A percentile compares a stretch with the other conserved stretches of the same genome.
phyloP scores from a whole-genome alignment of 2,888 invertebrate species.

The Oegoconia quadripuncta region DNA sequence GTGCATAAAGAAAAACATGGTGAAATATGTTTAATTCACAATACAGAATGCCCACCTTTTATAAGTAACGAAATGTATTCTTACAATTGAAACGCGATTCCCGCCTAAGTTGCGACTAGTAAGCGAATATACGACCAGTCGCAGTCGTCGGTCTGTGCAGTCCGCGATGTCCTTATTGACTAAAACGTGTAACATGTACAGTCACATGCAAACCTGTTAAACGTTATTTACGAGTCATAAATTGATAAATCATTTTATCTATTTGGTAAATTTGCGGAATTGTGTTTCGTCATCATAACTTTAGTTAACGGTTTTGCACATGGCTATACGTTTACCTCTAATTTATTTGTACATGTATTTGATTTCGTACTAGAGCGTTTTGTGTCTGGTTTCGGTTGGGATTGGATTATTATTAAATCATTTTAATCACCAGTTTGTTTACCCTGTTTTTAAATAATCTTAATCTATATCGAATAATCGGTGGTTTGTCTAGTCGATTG shows the following conservation, averaged over 20 bases:
- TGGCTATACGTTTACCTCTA: slow-evolving; percentile 33
- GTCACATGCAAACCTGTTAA: slow-evolving; percentile 34
- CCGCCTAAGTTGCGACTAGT: too few relatives aligned
- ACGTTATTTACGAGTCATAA: background rate
- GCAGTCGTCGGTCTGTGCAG: too few relatives aligned
- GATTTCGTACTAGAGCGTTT: slow-evolving; percentile 39
- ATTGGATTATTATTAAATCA: slow-evolving; percentile 56
- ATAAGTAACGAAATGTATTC: too few relatives aligned
- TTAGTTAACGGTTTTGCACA: slow-evolving; percentile 30
- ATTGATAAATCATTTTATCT: background rate
- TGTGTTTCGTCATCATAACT: background rate
- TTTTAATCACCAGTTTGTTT: slow-evolving; percentile 7
- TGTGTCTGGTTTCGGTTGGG: slow-evolving; percentile 71
- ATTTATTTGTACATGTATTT: slow-evolving; percentile 35
- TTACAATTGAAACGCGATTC: too few relatives aligned
- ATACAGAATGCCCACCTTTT: too few relatives aligned
- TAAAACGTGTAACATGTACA: slow-evolving; percentile 46
- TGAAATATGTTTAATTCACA: too few relatives aligned
- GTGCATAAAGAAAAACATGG: too few relatives aligned
- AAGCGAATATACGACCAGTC: too few relatives aligned
- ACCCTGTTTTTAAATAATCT: slow-evolving; percentile 3
- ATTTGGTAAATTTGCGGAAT: background rate
- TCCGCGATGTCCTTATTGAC: slow-evolving; percentile 42
- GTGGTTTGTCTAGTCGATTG: background rate
- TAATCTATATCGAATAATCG: background rate